Evolutionary conservation across 2,888 invertebrate genomes (phyloP).

Genomic region (Tuberolachnus salignus): DNA sequence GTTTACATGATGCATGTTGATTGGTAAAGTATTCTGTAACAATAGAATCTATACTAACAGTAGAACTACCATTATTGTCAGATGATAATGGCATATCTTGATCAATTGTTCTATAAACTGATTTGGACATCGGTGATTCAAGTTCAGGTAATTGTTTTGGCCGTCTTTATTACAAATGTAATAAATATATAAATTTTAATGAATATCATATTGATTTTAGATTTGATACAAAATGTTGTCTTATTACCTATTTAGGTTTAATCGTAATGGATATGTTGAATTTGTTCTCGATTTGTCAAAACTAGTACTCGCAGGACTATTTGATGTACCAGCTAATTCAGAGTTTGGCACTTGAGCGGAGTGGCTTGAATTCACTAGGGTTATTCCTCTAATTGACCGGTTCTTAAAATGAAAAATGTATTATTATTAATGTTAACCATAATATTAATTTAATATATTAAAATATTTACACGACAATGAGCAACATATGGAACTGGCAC

Average conservation of each 20-base stretch:
- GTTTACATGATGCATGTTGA: slow-evolving; percentile 95
- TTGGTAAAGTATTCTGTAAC: slow-evolving; percentile 95
- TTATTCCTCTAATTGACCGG: slow-evolving; percentile 49
- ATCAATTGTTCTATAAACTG: slow-evolving; percentile 43
- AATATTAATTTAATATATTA: background rate
- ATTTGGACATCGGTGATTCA: slow-evolving; percentile 51
- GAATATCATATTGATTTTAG: slow-evolving; percentile 62
- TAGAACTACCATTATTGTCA: slow-evolving; percentile 57
- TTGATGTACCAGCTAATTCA: slow-evolving; percentile 57
- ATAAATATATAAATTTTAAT: slow-evolving; percentile 5
- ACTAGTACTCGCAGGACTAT: slow-evolving; percentile 49
- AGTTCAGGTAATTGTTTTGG: slow-evolving; percentile 40
- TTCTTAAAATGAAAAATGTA: slow-evolving; percentile 62
- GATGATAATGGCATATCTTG: slow-evolving; percentile 24
- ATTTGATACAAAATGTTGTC: slow-evolving; percentile 77
- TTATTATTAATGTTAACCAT: background rate
- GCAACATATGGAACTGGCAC: slow-evolving; percentile 64
- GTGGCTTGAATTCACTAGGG: slow-evolving; percentile 64
- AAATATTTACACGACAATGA: slow-evolving; percentile 51
- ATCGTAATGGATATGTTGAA: slow-evolving; percentile 65
- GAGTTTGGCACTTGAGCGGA: slow-evolving; percentile 45
- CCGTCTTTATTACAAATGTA: slow-evolving; percentile 17
- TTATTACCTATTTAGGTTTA: slow-evolving; percentile 44
- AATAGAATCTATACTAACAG: slow-evolving; percentile 84
- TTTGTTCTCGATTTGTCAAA: slow-evolving; percentile 62